phyloP scores from a whole-genome alignment of 1,140 invertebrate species.

The Amphibalanus amphitrite region DNA sequence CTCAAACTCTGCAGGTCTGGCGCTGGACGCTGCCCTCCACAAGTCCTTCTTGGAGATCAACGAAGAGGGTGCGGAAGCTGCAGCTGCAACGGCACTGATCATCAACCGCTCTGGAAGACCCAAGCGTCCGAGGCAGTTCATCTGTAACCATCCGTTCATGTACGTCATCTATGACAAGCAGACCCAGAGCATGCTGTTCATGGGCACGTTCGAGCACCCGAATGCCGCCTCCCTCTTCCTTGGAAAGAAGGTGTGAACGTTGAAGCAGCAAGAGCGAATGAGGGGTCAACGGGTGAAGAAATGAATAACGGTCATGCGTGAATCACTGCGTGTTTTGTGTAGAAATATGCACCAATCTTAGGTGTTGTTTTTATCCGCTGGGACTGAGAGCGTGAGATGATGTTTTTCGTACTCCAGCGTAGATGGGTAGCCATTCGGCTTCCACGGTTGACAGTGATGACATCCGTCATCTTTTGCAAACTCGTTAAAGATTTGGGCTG shows the following conservation, averaged over 20 bases:
- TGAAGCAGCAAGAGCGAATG: too few relatives aligned
- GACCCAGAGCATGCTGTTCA: constrained; percentile 48
- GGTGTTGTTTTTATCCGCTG: too few relatives aligned
- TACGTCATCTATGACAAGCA: constrained; percentile 58
- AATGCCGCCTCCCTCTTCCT: constrained; percentile 11
- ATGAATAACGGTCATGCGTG: too few relatives aligned
- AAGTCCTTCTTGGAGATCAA: constrained; percentile 63
- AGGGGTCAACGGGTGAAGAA: too few relatives aligned
- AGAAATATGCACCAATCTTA: too few relatives aligned
- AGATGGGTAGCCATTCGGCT: too few relatives aligned
- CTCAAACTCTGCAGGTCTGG: constrained; percentile 29
- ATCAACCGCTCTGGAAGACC: constrained; percentile 65
- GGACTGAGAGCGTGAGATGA: too few relatives aligned
- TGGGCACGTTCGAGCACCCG: constrained; percentile 45
- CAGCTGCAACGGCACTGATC: constrained; percentile 56
- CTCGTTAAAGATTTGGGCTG: too few relatives aligned
- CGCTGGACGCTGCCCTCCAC: constrained; percentile 46
- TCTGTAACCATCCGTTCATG: constrained; percentile 69
- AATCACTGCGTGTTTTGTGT: too few relatives aligned
- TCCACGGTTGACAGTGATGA: too few relatives aligned
- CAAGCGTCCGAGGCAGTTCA: constrained; percentile 51
- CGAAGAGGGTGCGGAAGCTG: constrained; percentile 58
- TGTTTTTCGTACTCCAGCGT: too few relatives aligned
- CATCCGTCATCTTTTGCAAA: too few relatives aligned
- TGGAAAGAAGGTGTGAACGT: not conserved